Conservation (phyloP, 2,888 invertebrate species). For the Tachina lurida region DNA sequence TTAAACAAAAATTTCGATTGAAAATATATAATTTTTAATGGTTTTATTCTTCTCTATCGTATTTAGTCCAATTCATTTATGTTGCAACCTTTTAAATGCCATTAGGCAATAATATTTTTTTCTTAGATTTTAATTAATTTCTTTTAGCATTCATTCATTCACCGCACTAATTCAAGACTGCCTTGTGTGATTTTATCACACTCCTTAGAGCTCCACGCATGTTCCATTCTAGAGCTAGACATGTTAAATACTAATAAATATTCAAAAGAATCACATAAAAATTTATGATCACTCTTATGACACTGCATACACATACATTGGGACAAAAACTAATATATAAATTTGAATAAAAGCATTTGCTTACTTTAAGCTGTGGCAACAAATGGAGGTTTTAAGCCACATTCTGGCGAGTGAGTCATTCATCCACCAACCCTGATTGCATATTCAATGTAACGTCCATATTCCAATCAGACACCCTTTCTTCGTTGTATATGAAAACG, state of each 20-base stretch:
- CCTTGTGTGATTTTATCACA: constrained; percentile 42
- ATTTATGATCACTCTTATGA: constrained; percentile 77
- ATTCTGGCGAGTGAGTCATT: constrained; percentile 72
- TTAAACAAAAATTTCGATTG: too few relatives aligned
- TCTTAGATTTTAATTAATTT: constrained; percentile 54
- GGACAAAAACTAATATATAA: neutral
- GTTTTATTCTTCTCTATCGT: too few relatives aligned
- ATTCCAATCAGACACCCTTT: constrained; percentile 67
- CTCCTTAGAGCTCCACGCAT: constrained; percentile 37
- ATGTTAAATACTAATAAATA: constrained; percentile 71
- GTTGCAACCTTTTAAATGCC: neutral
- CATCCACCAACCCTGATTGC: constrained; percentile 53
- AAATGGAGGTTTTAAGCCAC: constrained; percentile 45
- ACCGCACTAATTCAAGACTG: constrained; percentile 12
- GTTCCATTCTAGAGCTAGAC: constrained; percentile 55
- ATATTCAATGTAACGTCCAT: constrained; percentile 14
- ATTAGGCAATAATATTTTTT: neutral
- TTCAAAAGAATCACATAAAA: constrained; percentile 76
- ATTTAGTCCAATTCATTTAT: too few relatives aligned
- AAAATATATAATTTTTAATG: too few relatives aligned
- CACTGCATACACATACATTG: constrained; percentile 22
- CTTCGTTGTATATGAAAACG: constrained; percentile 4
- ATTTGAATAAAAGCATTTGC: constrained; percentile 1
- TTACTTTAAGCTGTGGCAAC: constrained; percentile 40
- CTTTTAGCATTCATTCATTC: constrained; percentile 1